These are phyloP conservation scores for Anthophora plumipes DNA, from an alignment of 2,888 invertebrate genomes.

Conservation along the genomic window DNA sequence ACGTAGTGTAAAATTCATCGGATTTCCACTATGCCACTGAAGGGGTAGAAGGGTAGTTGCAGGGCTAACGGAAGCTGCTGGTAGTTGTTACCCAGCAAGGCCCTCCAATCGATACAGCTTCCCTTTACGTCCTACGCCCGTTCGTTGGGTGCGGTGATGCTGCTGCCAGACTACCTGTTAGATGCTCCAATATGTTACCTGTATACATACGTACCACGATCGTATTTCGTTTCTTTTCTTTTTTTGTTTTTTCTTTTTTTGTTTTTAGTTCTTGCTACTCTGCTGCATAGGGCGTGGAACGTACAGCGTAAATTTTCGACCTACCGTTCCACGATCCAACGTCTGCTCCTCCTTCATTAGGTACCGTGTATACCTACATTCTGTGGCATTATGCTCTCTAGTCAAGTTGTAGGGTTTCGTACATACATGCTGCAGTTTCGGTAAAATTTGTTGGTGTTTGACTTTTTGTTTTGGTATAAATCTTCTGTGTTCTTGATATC, in stretches of 20 bases:
- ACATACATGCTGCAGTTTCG: not conserved
- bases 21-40: conserved; percentile 9
- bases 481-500: not conserved
- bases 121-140: conserved; percentile 72
- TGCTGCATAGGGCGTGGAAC: not conserved
- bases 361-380: not conserved
- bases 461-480: not conserved
- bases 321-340: not conserved
- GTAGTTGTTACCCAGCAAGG: conserved; percentile 79
- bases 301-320: not conserved
- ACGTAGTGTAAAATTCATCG: conserved; percentile 64
- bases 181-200: conserved; percentile 46
- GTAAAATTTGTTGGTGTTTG: not conserved
- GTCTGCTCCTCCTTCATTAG: not conserved
- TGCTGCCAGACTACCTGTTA: conserved; percentile 60
- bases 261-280: not conserved
- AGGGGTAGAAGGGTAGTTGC: conserved; percentile 37
- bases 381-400: not conserved
- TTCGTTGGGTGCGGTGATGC: conserved; percentile 57
- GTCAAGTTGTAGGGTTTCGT: not conserved
- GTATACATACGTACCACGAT: not conserved
- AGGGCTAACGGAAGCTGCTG: conserved; percentile 47
- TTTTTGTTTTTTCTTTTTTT: no score
- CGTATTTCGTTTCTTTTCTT: no score
- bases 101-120: conserved; percentile 83